These are phyloP conservation scores for Delia radicum DNA, from an alignment of 1,140 invertebrate genomes.

Conservation along the genomic window DNA sequence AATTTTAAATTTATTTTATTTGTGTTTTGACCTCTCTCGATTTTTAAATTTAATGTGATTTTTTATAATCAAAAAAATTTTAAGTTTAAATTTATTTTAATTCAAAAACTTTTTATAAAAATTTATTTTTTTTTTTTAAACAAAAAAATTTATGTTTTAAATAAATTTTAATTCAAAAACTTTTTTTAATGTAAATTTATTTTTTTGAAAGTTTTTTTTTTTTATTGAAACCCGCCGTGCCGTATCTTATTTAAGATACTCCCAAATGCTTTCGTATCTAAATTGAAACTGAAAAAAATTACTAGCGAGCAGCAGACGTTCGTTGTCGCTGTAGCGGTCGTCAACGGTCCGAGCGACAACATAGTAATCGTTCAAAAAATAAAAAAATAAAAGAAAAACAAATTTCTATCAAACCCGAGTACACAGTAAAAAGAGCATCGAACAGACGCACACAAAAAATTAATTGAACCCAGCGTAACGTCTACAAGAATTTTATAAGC, in stretches of 20 bases:
- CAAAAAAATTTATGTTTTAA: background rate
- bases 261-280: constrained; percentile 23
- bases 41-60: too few species aligned
- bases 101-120: too few species aligned
- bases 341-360: background rate
- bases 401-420: background rate
- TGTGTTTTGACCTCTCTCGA: too few species aligned
- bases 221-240: background rate
- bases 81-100: too few species aligned
- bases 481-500: background rate
- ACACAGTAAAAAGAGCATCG: too few species aligned
- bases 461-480: background rate
- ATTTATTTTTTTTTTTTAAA: too few species aligned
- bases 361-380: background rate
- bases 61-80: too few species aligned
- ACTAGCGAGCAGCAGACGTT: constrained; percentile 17
- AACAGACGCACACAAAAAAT: background rate
- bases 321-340: constrained; percentile 5
- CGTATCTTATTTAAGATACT: constrained; percentile 8
- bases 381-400: too few species aligned
- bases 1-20: too few species aligned
- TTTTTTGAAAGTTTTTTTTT: background rate
- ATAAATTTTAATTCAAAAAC: background rate
- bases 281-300: constrained; percentile 21
- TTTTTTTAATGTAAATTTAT: background rate